Evolutionary conservation across 2,797 vertebrate species (phyloP).

Genomic region (Balearica regulorum): DNA sequence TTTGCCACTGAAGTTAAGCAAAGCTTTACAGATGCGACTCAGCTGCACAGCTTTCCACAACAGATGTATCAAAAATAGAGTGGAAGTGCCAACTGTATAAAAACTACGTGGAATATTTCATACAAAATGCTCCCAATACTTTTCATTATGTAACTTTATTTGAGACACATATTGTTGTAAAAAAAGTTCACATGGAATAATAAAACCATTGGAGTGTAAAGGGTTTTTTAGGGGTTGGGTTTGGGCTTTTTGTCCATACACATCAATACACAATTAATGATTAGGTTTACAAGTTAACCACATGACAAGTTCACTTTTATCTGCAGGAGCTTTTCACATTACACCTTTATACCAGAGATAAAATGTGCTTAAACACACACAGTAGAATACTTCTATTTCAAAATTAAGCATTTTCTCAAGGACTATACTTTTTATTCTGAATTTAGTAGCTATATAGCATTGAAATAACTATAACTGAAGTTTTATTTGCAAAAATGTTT

Average conservation of each 20-base stretch:
- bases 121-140: constrained; percentile 56
- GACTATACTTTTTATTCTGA: constrained; percentile 58
- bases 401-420: constrained; percentile 53
- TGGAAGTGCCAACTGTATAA: background rate
- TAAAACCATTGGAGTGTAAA: constrained; percentile 60
- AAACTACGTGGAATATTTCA: constrained; percentile 14
- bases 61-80: fast-evolving
- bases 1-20: background rate
- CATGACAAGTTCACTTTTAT: constrained; percentile 65
- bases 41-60: background rate
- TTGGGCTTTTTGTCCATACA: constrained; percentile 62
- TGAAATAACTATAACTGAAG: constrained; percentile 63
- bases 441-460: constrained; percentile 65
- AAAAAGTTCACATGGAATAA: constrained; percentile 80
- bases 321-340: constrained; percentile 67
- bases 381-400: constrained; percentile 62
- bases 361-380: constrained; percentile 67
- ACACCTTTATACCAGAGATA: constrained; percentile 56
- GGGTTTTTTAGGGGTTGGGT: background rate
- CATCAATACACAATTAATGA: constrained; percentile 76
- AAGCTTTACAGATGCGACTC: background rate
- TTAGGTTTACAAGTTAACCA: constrained; percentile 72
- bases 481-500: constrained; percentile 56
- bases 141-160: constrained; percentile 81
- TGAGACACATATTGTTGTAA: constrained; percentile 78